Evolutionary conservation across 2,113 vertebrate genomes (phyloP), one percentile per base, ranked within the genome.

Genomic region (Gambusia holbrooki): DNA sequence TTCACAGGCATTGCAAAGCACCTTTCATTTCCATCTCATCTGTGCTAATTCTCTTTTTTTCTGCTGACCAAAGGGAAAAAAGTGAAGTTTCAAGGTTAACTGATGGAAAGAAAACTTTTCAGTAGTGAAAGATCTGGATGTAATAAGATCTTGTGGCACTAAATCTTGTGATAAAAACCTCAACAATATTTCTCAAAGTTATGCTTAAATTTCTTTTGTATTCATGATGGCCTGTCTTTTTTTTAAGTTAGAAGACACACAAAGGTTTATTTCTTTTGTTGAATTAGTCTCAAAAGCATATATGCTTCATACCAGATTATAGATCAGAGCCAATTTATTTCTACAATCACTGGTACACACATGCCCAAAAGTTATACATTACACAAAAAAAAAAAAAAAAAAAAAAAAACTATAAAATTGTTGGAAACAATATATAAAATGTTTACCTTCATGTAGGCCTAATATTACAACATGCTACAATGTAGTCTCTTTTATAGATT

Each of bases 71-170:
- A 62, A 14, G 45, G 54, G 32, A 9, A 64, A 63, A 5, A 27
- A 42, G 54, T 13, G 28, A 54, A 71, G 54, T 67, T 25, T 66
- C 32, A 77, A 62, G 66, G 70, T 61, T 30, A 11, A 8, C 9
- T 45, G 9, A 11, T 25, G 25, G 25, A 11, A 58, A 58, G 9
- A n/a, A n/a, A 58, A 25, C 25, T 58, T 58, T 58, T 58, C 17
- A 58, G 51, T n/a, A n/a, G 25, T 58, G 25, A 58, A 58, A 58
- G 8, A 58, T 25, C 22, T 25, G 2, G 25, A n/a, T n/a, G 25
- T n/a, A 25, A 10, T 22, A 3, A 58, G 25, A 58, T 54, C 7
- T 54, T 19, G 5, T 22, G 17, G 6, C 48, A 51, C 19, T 51
- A 25, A 19, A 51, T 51, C 19, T 51, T 54, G 5, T 10, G 3